A percentile compares a stretch with the other conserved stretches of the same genome.
phyloP scores from a whole-genome alignment of 2,888 invertebrate genomes.

The Alloscopus bannaensis region DNA sequence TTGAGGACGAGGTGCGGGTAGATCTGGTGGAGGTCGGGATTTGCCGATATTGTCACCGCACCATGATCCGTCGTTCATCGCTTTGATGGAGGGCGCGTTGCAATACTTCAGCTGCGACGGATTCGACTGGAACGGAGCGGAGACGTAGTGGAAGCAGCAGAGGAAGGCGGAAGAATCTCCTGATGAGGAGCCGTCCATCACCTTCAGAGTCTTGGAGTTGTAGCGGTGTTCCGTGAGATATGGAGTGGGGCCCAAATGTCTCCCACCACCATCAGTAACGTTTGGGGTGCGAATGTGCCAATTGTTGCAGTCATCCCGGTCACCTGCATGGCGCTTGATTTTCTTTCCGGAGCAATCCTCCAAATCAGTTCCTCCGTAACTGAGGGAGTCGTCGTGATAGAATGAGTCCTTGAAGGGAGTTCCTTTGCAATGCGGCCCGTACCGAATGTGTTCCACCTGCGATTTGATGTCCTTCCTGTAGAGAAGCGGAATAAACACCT shows the following conservation, averaged over 20 bases:
- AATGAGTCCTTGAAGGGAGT: not conserved
- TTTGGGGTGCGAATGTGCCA: not conserved
- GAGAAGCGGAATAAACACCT: not conserved
- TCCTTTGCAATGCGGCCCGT: not conserved
- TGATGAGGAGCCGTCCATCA: not conserved
- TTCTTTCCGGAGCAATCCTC: not conserved
- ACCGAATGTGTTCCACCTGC: not conserved
- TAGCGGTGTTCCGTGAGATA: not conserved
- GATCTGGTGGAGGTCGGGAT: not conserved
- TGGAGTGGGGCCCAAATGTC: not conserved
- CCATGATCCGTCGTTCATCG: slow-evolving; percentile 3
- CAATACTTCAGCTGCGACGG: not conserved
- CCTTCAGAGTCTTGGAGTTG: not conserved
- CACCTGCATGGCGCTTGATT: not conserved
- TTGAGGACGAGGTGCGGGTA: not conserved
- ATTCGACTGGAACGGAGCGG: not conserved
- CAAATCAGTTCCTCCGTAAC: not conserved
- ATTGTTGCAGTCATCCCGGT: not conserved
- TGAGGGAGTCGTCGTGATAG: not conserved
- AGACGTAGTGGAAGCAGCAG: not conserved
- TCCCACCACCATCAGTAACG: too few species aligned
- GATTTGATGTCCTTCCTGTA: not conserved
- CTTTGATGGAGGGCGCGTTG: not conserved
- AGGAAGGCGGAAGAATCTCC: not conserved
- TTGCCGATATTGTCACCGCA: not conserved